These are phyloP conservation scores for Bubo bubo DNA, from an alignment of 2,113 vertebrate species.

Conservation along the genomic window DNA sequence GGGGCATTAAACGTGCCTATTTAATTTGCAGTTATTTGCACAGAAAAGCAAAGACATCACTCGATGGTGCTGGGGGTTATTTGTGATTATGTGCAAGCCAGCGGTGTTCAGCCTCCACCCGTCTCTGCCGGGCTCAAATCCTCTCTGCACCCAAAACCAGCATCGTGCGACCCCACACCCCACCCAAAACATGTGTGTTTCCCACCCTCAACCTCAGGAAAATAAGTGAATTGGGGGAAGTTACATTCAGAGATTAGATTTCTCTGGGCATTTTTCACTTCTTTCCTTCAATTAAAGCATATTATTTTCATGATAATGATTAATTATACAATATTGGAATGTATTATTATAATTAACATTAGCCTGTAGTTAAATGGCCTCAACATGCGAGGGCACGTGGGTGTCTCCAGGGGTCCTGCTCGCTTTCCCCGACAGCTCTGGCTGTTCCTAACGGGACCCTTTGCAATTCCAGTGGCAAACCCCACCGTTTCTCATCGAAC, in stretches of 20 bases:
- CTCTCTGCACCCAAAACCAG: background rate
- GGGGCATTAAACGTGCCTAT: fast-evolving
- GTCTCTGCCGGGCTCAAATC: fast-evolving
- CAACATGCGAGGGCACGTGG: fast-evolving
- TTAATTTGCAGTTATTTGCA: background rate
- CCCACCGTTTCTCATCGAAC: background rate
- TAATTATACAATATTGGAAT: background rate
- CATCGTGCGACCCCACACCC: fast-evolving
- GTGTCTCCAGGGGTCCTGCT: background rate
- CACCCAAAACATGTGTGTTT: fast-evolving
- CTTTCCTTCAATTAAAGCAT: background rate
- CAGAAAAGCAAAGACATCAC: background rate
- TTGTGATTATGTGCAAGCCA: fast-evolving
- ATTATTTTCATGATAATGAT: background rate
- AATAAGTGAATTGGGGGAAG: fast-evolving
- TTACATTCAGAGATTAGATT: fast-evolving
- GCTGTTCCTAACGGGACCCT: fast-evolving
- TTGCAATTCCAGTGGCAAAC: fast-evolving
- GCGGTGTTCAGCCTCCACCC: no score
- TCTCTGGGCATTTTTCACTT: background rate
- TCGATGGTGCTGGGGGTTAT: background rate
- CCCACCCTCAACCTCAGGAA: background rate
- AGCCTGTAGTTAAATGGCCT: fast-evolving
- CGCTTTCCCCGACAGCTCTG: fast-evolving
- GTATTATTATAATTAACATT: background rate